Conservation (phyloP, 2,113 vertebrate species). For the Bubo scandiacus region DNA sequence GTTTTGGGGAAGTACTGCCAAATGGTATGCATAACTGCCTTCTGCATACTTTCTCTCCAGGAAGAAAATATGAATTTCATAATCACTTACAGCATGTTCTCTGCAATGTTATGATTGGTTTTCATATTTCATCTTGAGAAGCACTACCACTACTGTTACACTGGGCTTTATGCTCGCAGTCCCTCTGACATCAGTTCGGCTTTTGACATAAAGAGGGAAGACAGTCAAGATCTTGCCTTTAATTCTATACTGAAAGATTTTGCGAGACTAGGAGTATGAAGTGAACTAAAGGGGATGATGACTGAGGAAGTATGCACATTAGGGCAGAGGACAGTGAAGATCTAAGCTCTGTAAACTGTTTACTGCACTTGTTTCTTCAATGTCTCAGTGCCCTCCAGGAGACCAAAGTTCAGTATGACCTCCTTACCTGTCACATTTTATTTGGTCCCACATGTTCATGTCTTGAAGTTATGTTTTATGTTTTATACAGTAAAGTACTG, state of each 20-base stretch:
- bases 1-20: neutral
- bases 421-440: neutral
- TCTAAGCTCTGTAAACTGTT: constrained; percentile 20
- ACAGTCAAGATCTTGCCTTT: neutral
- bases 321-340: neutral
- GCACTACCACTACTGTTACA: neutral
- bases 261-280: neutral
- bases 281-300: constrained; percentile 38
- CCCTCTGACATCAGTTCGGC: neutral
- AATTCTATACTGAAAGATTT: neutral
- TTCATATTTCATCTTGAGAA: constrained; percentile 15
- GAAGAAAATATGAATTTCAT: neutral
- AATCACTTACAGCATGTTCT: neutral
- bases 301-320: neutral
- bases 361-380: constrained; percentile 25
- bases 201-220: neutral
- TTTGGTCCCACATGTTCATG: neutral
- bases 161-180: neutral
- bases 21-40: neutral
- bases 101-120: neutral
- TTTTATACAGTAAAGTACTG: constrained; percentile 32
- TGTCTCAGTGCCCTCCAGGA: constrained; percentile 19
- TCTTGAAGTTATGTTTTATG: constrained; percentile 10
- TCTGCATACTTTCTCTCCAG: neutral
- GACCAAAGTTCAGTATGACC: constrained; percentile 36